phyloP scores from a whole-genome alignment of 2,888 invertebrate species.

The Didymodactylos carnosus region DNA sequence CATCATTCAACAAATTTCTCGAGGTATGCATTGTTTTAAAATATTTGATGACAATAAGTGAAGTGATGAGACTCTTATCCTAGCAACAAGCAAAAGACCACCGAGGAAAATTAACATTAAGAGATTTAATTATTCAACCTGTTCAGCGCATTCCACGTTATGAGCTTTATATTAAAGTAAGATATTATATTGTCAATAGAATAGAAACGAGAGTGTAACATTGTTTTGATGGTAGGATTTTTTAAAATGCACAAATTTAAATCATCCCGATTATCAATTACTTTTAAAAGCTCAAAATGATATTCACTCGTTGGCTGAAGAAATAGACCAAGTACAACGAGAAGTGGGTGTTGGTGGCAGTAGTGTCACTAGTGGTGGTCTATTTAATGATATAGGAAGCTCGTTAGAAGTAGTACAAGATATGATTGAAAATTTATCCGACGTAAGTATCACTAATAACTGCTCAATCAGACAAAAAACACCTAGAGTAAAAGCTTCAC shows the following conservation, averaged over 20 bases:
- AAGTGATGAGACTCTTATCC: too few species aligned
- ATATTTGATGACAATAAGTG: too few species aligned
- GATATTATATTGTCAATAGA: too few species aligned
- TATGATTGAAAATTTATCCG: constrained; percentile 13
- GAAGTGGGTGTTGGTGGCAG: constrained; percentile 1
- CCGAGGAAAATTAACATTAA: constrained; percentile 2
- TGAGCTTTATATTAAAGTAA: constrained; percentile 11
- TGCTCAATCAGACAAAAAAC: too few species aligned
- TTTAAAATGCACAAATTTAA: constrained; percentile 11
- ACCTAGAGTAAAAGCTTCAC: too few species aligned
- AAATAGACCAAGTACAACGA: constrained; percentile 58
- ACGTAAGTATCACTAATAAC: too few species aligned
- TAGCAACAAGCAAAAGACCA: constrained; percentile 12
- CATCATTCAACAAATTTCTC: constrained; percentile 11
- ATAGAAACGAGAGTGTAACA: too few species aligned
- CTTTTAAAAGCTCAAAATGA: constrained; percentile 52
- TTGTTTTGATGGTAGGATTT: constrained; percentile 1
- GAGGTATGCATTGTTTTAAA: too few species aligned
- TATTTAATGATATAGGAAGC: not conserved
- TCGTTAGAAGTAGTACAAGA: constrained; percentile 9
- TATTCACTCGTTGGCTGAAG: constrained; percentile 69
- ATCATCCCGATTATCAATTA: constrained; percentile 8
- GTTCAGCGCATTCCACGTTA: constrained; percentile 15
- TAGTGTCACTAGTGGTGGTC: not conserved
- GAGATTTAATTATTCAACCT: constrained; percentile 14